These are phyloP conservation scores for Acleris holmiana DNA, from an alignment of 2,888 invertebrate species.

Conservation along the genomic window DNA sequence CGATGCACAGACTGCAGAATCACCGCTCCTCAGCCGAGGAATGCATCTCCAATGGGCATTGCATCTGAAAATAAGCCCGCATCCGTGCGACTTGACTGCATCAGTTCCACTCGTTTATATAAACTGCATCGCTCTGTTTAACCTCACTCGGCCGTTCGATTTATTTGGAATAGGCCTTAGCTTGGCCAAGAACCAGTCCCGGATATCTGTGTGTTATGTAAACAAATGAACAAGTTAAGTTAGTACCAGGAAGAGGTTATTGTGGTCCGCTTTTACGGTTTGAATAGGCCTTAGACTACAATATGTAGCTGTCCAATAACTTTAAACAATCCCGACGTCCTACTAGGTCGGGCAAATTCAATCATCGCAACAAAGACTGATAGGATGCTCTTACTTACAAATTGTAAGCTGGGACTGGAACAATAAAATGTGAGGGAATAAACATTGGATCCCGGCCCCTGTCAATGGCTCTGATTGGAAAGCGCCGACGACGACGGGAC, in stretches of 20 bases:
- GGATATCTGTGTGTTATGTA: conserved; percentile 50
- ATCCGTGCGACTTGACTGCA: conserved; percentile 40
- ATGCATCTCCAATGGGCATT: conserved; percentile 31
- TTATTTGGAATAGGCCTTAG: conserved; percentile 45
- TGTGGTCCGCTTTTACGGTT: conserved; percentile 44
- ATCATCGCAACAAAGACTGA: conserved; percentile 20
- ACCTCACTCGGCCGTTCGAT: conserved; percentile 46
- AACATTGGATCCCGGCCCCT: conserved; percentile 54
- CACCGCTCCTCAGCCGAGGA: conserved; percentile 20
- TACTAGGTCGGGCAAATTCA: conserved; percentile 5
- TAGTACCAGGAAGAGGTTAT: conserved; percentile 41
- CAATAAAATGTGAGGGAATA: conserved; percentile 47
- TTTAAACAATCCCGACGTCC: not conserved
- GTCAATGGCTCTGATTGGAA: conserved; percentile 72
- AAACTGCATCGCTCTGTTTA: conserved; percentile 47
- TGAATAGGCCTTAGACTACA: conserved; percentile 40
- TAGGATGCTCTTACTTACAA: conserved; percentile 20
- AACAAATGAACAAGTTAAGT: conserved; percentile 50
- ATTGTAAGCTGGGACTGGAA: conserved; percentile 28
- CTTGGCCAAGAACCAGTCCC: conserved; percentile 53
- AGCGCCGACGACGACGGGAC: conserved; percentile 37
- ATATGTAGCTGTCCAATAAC: not conserved
- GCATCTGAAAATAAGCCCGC: conserved; percentile 34
- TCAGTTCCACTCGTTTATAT: conserved; percentile 38
- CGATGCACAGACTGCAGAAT: conserved; percentile 9